phyloP scores from a whole-genome alignment of 1,140 invertebrate species.

The Bombus vancouverensis region DNA sequence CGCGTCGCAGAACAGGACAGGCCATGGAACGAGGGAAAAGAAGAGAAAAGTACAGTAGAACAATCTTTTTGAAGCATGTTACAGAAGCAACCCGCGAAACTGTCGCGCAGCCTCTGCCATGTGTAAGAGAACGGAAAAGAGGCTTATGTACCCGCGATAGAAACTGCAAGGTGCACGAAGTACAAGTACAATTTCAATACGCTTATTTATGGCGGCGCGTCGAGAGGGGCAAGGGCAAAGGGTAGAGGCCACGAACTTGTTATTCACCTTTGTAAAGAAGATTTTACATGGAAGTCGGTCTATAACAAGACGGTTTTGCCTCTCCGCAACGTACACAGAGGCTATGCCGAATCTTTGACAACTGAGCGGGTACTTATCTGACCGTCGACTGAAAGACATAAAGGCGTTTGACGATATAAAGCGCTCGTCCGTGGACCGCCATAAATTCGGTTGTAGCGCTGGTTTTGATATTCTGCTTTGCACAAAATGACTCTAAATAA shows the following conservation, averaged over 20 bases:
- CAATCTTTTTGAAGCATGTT: slow-evolving; percentile 5
- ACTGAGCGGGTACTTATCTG: slow-evolving; percentile 8
- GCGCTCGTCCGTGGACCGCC: too few relatives aligned
- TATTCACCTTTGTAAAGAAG: slow-evolving; percentile 31
- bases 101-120: background rate
- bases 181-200: slow-evolving; percentile 25
- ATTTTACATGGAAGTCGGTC: background rate
- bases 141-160: slow-evolving; percentile 32
- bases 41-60: background rate
- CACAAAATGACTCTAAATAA: background rate
- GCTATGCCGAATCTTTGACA: background rate
- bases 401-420: slow-evolving; percentile 27
- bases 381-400: slow-evolving; percentile 4
- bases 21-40: too few relatives aligned
- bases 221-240: background rate
- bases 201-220: background rate
- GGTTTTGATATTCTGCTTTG: background rate
- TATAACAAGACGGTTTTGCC: background rate
- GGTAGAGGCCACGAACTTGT: background rate
- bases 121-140: slow-evolving; percentile 44
- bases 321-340: background rate
- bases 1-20: background rate
- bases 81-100: background rate
- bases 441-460: background rate
- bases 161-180: slow-evolving; percentile 26